Base-by-base conservation (phyloP, 2,888 invertebrate genomes). In the Ormyrus rosae region DNA sequence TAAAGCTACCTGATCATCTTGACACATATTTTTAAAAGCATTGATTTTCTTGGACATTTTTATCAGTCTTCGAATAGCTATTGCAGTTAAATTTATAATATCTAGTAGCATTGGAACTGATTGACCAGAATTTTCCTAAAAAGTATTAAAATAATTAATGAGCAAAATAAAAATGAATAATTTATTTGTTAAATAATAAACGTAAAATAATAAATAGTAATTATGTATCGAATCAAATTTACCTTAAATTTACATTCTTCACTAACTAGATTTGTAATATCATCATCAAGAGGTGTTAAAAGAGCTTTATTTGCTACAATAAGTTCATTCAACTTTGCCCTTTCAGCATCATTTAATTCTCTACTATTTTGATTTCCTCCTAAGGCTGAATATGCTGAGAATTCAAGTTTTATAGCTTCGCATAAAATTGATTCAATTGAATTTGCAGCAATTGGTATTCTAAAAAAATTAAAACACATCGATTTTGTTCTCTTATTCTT, bases 1-100 rank as follows among this genome's bases (percentile, higher is more conserved):
- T 10, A 97, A 91, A 34, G 95, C 94, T 73, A 97, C 94, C 92
- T 99, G 98, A 91, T 99, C 98, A 86, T 97, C 97, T 87, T 98
- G 97, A 88, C 97, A 97, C 94, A 99, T 95, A 87, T 95, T 96
- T 89, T 96, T 96, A 91, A 99, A 99, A 3, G 97, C 96, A 87
- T 94, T 95, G 71, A 96, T 96, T 89, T 95, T 96, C 88, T 96
- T 96, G 0, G 96, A 95, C 95, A 96, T 96, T 91, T 96, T 96
- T 87, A 96, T 96, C 74, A 96, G 91, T 74, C 98, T 93, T 82
- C 98, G 92, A 83, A 99, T 98, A 5, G 98, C 98, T 75, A 98
- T 94, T 4, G 98, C 98, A 0, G 97, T 97, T 86, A 98, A 92
- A 92, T 97, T 97, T 84, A 97, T 96, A 48, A 97, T 95, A 85